Evolutionary conservation across 92 coral and sea anemone species (phyloP).

Genomic region (Actinernus sp.): DNA sequence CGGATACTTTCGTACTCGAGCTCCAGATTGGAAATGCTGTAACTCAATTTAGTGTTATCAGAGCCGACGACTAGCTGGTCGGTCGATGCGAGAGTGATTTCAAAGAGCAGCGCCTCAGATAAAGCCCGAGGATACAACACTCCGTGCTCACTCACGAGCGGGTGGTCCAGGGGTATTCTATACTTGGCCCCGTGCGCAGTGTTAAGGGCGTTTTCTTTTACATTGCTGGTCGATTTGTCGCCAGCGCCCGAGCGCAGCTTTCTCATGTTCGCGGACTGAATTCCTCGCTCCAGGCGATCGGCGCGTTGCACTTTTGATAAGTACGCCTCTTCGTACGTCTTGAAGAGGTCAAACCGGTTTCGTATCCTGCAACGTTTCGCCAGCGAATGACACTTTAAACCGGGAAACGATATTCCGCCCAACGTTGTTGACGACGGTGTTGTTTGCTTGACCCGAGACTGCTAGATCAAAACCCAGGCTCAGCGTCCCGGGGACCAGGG

Average conservation of each 20-base stretch:
- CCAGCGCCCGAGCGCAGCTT: conserved; percentile 17
- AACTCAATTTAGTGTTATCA: conserved; percentile 7
- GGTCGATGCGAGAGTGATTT: conserved; percentile 16
- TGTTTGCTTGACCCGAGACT: conserved; percentile 26
- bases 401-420: conserved; percentile 37
- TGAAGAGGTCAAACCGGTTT: conserved; percentile 14
- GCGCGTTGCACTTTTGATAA: background rate
- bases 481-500: conserved; percentile 16
- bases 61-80: background rate
- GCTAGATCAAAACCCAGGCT: conserved; percentile 3
- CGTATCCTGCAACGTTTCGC: conserved; percentile 38
- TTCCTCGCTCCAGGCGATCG: conserved; percentile 10
- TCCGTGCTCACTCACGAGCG: conserved; percentile 29
- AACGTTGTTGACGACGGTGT: conserved; percentile 33
- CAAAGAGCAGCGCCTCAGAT: conserved; percentile 12
- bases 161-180: conserved; percentile 25
- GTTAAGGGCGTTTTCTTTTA: conserved; percentile 10
- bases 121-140: conserved; percentile 31
- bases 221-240: conserved; percentile 10
- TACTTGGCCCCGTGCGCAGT: conserved; percentile 9
- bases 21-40: conserved; percentile 23
- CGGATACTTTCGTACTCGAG: conserved; percentile 27
- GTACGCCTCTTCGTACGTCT: conserved; percentile 15
- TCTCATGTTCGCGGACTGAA: conserved; percentile 3
- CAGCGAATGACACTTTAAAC: conserved; percentile 19